Evolutionary conservation across 2,888 invertebrate species (phyloP).

Genomic region (Xestia xanthographa): DNA sequence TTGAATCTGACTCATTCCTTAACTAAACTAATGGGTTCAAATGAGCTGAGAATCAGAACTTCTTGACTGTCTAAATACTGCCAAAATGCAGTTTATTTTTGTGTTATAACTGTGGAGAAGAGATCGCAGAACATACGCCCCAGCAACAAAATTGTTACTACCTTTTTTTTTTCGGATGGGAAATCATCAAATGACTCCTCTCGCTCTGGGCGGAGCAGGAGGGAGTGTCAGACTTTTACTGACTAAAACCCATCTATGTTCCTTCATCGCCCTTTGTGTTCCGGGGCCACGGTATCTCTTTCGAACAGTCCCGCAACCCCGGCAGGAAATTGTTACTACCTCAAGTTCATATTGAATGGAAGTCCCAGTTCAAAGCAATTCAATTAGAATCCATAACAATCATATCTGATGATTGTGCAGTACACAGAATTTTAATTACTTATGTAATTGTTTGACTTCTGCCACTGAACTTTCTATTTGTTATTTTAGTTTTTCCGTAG

Average conservation of each 20-base stretch:
- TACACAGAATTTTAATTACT: conserved; percentile 31
- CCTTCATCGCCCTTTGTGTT: too few species aligned
- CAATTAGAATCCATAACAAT: conserved; percentile 7
- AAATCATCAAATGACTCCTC: too few species aligned
- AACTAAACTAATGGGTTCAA: background rate
- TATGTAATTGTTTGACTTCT: background rate
- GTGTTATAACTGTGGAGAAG: background rate
- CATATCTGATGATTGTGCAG: conserved; percentile 4
- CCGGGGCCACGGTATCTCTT: too few species aligned
- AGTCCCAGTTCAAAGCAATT: background rate
- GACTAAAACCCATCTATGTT: too few species aligned
- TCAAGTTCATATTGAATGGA: background rate
- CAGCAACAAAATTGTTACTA: background rate
- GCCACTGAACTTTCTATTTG: conserved; percentile 17
- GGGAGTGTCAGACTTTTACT: too few species aligned
- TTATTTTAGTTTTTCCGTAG: background rate
- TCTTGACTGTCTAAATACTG: background rate
- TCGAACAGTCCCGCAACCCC: too few species aligned
- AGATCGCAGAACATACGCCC: background rate
- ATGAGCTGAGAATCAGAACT: background rate
- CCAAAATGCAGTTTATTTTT: background rate
- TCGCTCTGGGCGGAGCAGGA: too few species aligned
- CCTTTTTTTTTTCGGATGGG: too few species aligned
- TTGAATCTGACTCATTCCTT: background rate
- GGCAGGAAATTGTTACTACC: background rate